Conservation (phyloP, 2,113 vertebrate species). For the Setophaga kirtlandii region DNA sequence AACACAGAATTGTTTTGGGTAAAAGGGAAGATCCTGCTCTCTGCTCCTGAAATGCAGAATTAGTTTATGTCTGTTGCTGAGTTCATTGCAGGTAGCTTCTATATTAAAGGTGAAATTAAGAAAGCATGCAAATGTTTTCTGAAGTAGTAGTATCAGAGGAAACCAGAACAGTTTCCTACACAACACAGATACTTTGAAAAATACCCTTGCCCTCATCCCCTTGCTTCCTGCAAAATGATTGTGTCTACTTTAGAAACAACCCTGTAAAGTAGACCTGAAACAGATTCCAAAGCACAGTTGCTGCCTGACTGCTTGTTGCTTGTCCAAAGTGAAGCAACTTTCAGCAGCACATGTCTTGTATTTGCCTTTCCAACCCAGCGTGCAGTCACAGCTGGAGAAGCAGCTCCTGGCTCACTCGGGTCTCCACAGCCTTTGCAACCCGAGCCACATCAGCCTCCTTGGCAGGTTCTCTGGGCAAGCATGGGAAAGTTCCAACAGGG, state of each 20-base stretch:
- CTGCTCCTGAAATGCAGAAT: not conserved
- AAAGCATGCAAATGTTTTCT: not conserved
- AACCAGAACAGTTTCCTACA: not conserved
- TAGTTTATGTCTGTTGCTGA: not conserved
- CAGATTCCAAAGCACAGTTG: not conserved
- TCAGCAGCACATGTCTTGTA: not conserved
- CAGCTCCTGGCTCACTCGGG: fast-evolving
- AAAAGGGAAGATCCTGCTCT: not conserved
- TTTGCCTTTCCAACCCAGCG: not conserved
- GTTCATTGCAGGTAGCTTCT: not conserved
- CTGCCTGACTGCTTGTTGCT: not conserved
- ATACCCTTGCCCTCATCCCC: not conserved
- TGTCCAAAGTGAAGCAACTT: not conserved
- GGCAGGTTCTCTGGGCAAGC: not conserved
- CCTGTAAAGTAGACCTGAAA: not conserved
- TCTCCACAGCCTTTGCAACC: not conserved
- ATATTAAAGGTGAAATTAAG: not conserved
- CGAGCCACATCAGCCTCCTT: not conserved
- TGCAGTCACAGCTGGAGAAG: not conserved
- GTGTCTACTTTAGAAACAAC: not conserved
- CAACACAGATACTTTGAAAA: not conserved
- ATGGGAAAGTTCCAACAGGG: not conserved
- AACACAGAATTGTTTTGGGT: not conserved
- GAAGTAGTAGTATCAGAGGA: not conserved
- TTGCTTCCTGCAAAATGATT: not conserved